Percentiles rank a stretch among this genome's conserved stretches.
Evolutionary conservation across 2,888 invertebrate genomes (phyloP).

Genomic region (Cheilosia variabilis): DNA sequence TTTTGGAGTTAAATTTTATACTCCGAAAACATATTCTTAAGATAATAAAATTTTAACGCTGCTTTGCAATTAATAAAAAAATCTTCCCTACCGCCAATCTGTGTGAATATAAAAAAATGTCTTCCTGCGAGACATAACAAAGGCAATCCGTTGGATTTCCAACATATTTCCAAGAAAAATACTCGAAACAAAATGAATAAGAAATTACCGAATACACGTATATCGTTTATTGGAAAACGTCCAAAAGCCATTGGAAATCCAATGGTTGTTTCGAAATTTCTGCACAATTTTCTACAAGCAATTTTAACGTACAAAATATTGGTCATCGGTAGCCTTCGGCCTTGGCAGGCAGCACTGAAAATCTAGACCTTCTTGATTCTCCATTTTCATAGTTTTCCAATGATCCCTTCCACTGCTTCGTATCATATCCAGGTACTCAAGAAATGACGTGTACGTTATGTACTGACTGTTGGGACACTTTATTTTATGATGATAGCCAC

Average conservation of each 20-base stretch:
- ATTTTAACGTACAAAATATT: conserved; percentile 54
- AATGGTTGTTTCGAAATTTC: conserved; percentile 21
- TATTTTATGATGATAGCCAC: conserved; percentile 79
- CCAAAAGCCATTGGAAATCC: conserved; percentile 59
- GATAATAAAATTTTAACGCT: too few species aligned
- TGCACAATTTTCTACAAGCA: conserved; percentile 1
- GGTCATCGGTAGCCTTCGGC: conserved; percentile 3
- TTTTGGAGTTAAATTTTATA: too few species aligned
- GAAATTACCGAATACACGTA: neutral
- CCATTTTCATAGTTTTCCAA: conserved; percentile 78
- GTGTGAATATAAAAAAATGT: neutral
- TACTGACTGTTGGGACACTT: conserved; percentile 79
- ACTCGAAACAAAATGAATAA: neutral
- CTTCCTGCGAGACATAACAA: neutral
- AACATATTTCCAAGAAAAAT: conserved; percentile 4
- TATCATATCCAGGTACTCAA: conserved; percentile 80
- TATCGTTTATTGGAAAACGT: conserved; percentile 39
- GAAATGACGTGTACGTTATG: conserved; percentile 79
- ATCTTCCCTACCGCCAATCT: too few species aligned
- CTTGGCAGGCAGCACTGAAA: conserved; percentile 58
- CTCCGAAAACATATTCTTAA: too few species aligned
- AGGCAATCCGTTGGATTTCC: conserved; percentile 45
- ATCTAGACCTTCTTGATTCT: conserved; percentile 65
- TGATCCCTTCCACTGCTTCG: conserved; percentile 79
- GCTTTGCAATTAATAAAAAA: too few species aligned